A percentile compares a stretch with the other conserved stretches of the same genome.
phyloP scores from a whole-genome alignment of 2,797 vertebrate species.

The Gobio occitaniae region DNA sequence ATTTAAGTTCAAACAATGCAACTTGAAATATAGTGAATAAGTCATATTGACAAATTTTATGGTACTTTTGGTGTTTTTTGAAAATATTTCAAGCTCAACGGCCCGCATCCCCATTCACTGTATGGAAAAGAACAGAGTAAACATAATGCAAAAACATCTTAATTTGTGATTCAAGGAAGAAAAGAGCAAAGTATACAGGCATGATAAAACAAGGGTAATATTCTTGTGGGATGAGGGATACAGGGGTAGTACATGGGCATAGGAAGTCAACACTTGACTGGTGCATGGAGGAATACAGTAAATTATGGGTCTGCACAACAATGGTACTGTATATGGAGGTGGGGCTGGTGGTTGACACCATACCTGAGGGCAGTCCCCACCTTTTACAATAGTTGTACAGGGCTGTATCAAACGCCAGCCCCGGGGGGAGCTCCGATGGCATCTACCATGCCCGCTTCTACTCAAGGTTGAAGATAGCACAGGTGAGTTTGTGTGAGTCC shows the following conservation, averaged over 20 bases:
- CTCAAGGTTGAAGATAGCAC: constrained; percentile 83
- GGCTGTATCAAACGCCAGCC: constrained; percentile 79
- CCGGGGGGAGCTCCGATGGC: constrained; percentile 79
- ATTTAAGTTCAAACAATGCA: neutral
- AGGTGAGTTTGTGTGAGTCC: constrained; percentile 68
- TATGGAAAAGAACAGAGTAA: neutral
- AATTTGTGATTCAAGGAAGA: neutral
- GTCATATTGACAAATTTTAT: neutral
- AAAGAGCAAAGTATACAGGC: neutral
- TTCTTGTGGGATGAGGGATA: constrained; percentile 16
- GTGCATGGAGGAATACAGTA: constrained; percentile 12
- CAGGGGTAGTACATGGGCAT: neutral
- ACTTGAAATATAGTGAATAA: neutral
- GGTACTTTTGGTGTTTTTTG: neutral
- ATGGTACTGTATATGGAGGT: constrained; percentile 55
- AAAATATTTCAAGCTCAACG: neutral
- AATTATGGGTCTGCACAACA: constrained; percentile 28
- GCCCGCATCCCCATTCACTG: neutral
- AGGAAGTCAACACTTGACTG: neutral
- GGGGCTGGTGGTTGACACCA: constrained; percentile 79
- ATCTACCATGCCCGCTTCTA: constrained; percentile 80
- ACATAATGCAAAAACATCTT: neutral
- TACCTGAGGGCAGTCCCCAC: constrained; percentile 85
- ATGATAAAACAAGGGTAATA: neutral
- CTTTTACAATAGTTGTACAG: constrained; percentile 77